Evolutionary conservation across 2,888 invertebrate genomes (phyloP), one percentile per base, ranked within the genome.

Genomic region (Scaptomyza cyrtandrae): DNA sequence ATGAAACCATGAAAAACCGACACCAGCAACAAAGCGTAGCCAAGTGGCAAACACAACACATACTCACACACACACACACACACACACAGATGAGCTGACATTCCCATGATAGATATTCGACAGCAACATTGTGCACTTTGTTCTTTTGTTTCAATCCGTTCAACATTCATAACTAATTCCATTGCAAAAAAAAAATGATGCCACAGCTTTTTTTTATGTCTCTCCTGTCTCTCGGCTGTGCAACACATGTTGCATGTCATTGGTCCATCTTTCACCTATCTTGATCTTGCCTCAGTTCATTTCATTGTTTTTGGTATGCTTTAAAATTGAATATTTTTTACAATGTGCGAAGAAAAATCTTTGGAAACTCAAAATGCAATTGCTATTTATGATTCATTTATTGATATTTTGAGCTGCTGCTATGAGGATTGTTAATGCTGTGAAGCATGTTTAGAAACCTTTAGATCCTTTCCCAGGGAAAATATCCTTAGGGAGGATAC

Each of bases 1-100:
- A 88, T 66, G 75, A 86, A 90, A 78, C 87, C 89, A 89, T 88
- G 89, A 89, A 89, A 80, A 71, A 65, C 54, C 49, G 53, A 53
- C 71, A 71, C 67, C 67, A 67, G 66, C 69, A 60, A 60, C 63
- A 73, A 70, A 60, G 62, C 63, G 63, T 68, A 55, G 49, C 75
- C 64, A 70, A 80, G 56, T 58, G 65, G 31, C 65, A 65, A 49
- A 11, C 33, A 35, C 45, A 45, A 16, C 33, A 35, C 45, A 45
- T n/a, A 27, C 13, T 45, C 24, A 24, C 24, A 24, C 24, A 24
- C 24, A 24, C 14, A 19, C 45, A 35, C 13, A 19, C 29, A 39
- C 33, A 43, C 41, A 31, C 41, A 16, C 33, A n/a, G n/a, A n/a
- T 52, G 27, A 27, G 1, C 48, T 43, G 39, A 50, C 46, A 55